phyloP scores from a whole-genome alignment of 2,888 invertebrate genomes.

The Syritta pipiens region DNA sequence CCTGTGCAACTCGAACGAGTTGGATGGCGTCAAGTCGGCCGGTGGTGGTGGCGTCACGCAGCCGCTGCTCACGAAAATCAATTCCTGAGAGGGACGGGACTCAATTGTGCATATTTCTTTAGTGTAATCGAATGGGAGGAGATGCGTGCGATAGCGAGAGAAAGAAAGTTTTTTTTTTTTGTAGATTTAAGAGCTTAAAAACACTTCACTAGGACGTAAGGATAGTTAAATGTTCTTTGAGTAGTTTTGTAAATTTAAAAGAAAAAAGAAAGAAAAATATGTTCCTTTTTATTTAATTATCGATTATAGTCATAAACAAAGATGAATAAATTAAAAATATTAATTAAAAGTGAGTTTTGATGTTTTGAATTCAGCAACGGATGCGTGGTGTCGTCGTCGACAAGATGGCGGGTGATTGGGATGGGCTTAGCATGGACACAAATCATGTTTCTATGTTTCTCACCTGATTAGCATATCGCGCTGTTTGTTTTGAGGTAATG shows the following conservation, averaged over 20 bases:
- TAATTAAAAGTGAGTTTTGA: slow-evolving; percentile 1
- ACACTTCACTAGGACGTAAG: slow-evolving; percentile 35
- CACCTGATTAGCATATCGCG: not conserved
- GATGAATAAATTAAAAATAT: slow-evolving; percentile 19
- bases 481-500: slow-evolving; percentile 11
- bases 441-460: slow-evolving; percentile 18
- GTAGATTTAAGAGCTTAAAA: not conserved
- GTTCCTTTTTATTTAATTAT: slow-evolving; percentile 64
- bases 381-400: not conserved
- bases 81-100: slow-evolving; percentile 72
- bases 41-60: slow-evolving; percentile 74
- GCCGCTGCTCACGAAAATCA: slow-evolving; percentile 76
- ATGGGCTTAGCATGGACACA: slow-evolving; percentile 3
- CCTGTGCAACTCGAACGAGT: slow-evolving; percentile 70
- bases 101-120: slow-evolving; percentile 58
- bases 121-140: slow-evolving; percentile 11
- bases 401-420: not conserved
- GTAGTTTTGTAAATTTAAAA: slow-evolving; percentile 67
- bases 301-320: slow-evolving; percentile 25
- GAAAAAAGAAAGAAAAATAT: no score
- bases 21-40: slow-evolving; percentile 51
- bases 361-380: not conserved
- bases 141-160: no score
- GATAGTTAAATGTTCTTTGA: slow-evolving; percentile 53
- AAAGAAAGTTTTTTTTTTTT: slow-evolving; percentile 32